Evolutionary conservation across 2,797 vertebrate species (phyloP), one percentile per base, ranked within the genome.

Genomic region (Smutsia gigantea): DNA sequence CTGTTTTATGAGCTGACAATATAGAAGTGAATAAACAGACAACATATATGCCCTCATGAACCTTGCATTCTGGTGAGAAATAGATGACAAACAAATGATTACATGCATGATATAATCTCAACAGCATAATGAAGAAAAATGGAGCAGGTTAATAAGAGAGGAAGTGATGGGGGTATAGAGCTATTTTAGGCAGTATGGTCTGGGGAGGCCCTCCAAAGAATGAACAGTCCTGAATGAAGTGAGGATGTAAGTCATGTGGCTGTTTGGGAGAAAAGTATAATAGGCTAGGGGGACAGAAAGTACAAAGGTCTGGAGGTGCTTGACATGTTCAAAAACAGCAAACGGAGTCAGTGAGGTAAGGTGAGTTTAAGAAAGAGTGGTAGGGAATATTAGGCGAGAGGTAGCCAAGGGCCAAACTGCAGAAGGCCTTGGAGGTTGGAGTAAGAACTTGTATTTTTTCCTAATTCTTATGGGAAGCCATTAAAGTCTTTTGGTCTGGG

Each of bases 1-100:
- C 17, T 61, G 25, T 77, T 84, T 23, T 61, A 97, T 42, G 68
- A 87, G 15, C 37, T 90, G 59, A 92, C 61, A 75, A 72, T 78
- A 91, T 10, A 77, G n/a, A 92, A 72, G 7, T 46, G 46, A 95
- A 74, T 51, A 83, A 96, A 81, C 9, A 91, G 46, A 42, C 31
- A 55, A 79, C 55, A 88, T 34, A 92, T 88, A 21, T 93, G 23
- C 39, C 39, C 42, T 69, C 59, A 66, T 1, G 25, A 94, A 90
- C 27, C 25, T 87, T 90, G 23, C 29, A 66, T 94, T 93, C 72
- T 90, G 82, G 94, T 81, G 55, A 92, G 63, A 93, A 97, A 94
- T 63, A 93, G 59, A 71, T 87, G 61, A 79, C 51, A 89, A 72
- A 89, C 8, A 75, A 94, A 61, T 46, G 59, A 85, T 87, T 57